Percentiles rank a stretch among this genome's conserved stretches.
These are phyloP conservation scores for Otus scops DNA, from an alignment of 2,797 vertebrate species.

Conservation along the genomic window DNA sequence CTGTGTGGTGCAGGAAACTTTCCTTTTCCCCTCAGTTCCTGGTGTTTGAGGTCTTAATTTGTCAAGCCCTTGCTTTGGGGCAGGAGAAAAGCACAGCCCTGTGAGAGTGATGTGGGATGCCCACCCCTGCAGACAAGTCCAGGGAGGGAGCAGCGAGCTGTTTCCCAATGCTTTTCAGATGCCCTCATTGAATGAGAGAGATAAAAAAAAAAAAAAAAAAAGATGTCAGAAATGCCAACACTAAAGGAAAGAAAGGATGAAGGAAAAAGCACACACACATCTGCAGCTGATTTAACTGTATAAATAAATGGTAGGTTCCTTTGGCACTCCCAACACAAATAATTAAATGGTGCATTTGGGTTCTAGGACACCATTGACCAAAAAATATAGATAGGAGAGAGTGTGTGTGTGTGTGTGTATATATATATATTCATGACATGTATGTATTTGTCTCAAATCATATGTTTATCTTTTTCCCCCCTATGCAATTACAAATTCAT, in stretches of 20 bases:
- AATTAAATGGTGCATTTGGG: constrained; percentile 39
- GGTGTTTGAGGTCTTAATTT: background rate
- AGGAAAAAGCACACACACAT: constrained; percentile 16
- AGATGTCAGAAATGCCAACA: background rate
- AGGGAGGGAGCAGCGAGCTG: background rate
- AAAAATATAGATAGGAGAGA: background rate
- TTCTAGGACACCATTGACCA: background rate
- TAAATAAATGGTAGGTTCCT: constrained; percentile 47
- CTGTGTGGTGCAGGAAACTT: background rate
- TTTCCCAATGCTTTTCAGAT: background rate
- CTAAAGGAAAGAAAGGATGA: background rate
- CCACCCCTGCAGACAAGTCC: background rate
- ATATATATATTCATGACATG: background rate
- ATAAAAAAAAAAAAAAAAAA: background rate
- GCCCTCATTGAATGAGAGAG: background rate
- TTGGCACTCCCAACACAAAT: constrained; percentile 47
- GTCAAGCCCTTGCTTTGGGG: background rate
- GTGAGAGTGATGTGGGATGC: background rate
- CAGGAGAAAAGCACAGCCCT: background rate
- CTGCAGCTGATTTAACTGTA: constrained; percentile 47
- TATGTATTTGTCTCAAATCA: background rate
- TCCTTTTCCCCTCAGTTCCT: background rate
- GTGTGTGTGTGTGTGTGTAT: background rate
- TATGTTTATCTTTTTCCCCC: background rate
- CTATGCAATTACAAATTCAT: constrained; percentile 9